Evolutionary conservation across 1,140 invertebrate genomes (phyloP).

Genomic region (Drosophila tropicalis): DNA sequence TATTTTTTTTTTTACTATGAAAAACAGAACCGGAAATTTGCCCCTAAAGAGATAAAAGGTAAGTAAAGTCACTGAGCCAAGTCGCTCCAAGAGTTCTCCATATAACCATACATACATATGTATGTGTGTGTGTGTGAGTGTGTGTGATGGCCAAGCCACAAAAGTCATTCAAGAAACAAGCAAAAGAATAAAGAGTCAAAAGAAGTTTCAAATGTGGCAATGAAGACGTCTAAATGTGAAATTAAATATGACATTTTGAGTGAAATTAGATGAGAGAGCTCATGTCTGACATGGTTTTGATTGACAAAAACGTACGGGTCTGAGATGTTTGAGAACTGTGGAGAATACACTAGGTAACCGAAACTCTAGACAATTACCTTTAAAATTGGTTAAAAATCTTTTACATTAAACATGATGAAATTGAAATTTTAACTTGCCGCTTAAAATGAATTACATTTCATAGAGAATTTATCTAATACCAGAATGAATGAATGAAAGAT

Average conservation of each 20-base stretch:
- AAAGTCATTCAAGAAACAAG: slow-evolving; percentile 17
- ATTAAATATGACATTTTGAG: slow-evolving; percentile 75
- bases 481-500: too few relatives aligned
- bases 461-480: too few relatives aligned
- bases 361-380: neutral
- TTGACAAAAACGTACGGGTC: slow-evolving; percentile 6
- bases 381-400: neutral
- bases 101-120: neutral
- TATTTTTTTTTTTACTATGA: slow-evolving; percentile 67
- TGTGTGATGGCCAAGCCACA: slow-evolving; percentile 32
- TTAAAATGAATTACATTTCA: too few relatives aligned
- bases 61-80: slow-evolving; percentile 34
- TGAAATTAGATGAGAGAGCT: slow-evolving; percentile 58
- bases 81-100: slow-evolving; percentile 13
- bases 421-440: too few relatives aligned
- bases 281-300: slow-evolving; percentile 60
- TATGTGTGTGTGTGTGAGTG: slow-evolving; percentile 1
- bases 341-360: too few relatives aligned
- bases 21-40: slow-evolving; percentile 73
- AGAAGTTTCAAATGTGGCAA: slow-evolving; percentile 51
- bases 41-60: slow-evolving; percentile 39
- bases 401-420: too few relatives aligned
- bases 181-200: slow-evolving; percentile 22
- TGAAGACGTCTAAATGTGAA: slow-evolving; percentile 76
- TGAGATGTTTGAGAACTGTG: too few relatives aligned